Evolutionary conservation across 1,140 invertebrate species (phyloP), one percentile per base, ranked within the genome.

Genomic region (Heliconius hewitsoni): DNA sequence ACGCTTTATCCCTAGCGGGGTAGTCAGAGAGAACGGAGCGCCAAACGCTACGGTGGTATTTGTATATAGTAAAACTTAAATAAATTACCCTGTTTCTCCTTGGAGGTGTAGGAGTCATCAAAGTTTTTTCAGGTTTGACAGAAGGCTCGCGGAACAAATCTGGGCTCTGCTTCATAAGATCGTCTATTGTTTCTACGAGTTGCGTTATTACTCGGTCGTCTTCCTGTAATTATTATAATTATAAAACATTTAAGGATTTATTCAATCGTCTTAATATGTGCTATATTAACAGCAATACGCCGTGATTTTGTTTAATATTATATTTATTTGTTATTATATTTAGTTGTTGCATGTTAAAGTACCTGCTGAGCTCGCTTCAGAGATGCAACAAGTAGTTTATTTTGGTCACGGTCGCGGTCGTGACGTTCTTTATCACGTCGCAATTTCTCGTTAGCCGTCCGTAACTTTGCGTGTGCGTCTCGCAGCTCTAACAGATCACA

Each of bases 381-480:
- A 2, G 94, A 91, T 0, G 86, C 89, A 19, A 95, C 94, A 97
- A 78, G 97, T 96, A 94, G 82, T 76, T 94, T 94, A 83, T 95
- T 93, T 80, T 95, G 94, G 73, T 98, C 97, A n/a, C 97, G 95
- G 84, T 98, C 98, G 82, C 96, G 96, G 84, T 98, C 98, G 83
- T 97, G 96, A 4, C 97, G 95, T 87, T 98, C 98, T 81, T 98
- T 98, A 89, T 99, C 98, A 57, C 98, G 95, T 71, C 98, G 95
- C 79, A 98, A 95, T 88, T 98, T 98, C 83, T 98, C 98, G 89
- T 98, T 98, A 60, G 98, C 98, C n/a, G 98, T 98, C 60, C 98
- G 95, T 72, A 99, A 92, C 91, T 98, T 98, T 8, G 98, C 98
- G 90, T 98, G 98, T 30, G 98, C 98, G 91, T 98, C 98, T 23